These are phyloP conservation scores for Pycnonotus jocosus DNA, from an alignment of 2,113 vertebrate genomes.

Conservation along the genomic window DNA sequence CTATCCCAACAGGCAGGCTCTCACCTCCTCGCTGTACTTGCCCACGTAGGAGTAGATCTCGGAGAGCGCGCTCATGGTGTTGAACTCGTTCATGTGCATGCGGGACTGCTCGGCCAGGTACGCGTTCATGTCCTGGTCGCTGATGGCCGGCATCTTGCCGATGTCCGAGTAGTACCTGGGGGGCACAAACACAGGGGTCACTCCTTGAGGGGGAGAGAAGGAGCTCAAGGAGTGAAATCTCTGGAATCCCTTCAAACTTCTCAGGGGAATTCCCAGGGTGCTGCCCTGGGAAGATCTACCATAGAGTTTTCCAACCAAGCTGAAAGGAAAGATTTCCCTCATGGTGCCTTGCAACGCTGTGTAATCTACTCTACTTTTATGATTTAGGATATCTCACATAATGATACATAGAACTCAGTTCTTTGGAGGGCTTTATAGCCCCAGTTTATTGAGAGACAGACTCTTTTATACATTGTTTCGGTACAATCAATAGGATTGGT, in stretches of 20 bases:
- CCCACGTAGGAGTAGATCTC: conserved; percentile 98
- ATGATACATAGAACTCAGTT: too few species aligned
- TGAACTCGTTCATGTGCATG: conserved; percentile 99
- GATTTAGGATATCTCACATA: too few species aligned
- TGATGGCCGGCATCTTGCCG: conserved; percentile 95
- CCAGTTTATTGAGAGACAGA: too few species aligned
- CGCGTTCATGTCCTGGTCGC: conserved; percentile 99
- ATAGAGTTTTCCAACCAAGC: not conserved
- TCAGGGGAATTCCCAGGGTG: not conserved
- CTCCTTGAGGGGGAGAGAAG: not conserved
- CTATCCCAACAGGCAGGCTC: not conserved
- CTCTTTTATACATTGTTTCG: too few species aligned
- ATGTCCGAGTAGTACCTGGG: conserved; percentile 97
- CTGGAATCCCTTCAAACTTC: not conserved
- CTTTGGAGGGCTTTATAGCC: too few species aligned
- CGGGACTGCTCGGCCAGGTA: conserved; percentile 97
- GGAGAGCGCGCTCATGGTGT: conserved; percentile 94
- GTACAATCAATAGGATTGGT: too few species aligned
- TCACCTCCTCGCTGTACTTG: conserved; percentile 97
- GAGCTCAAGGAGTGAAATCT: not conserved
- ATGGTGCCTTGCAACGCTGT: too few species aligned
- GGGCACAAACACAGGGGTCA: not conserved
- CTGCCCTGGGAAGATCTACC: not conserved
- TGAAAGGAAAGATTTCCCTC: not conserved
- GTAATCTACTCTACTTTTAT: too few species aligned